phyloP scores from a whole-genome alignment of 2,113 vertebrate species.

The Strigops habroptila region DNA sequence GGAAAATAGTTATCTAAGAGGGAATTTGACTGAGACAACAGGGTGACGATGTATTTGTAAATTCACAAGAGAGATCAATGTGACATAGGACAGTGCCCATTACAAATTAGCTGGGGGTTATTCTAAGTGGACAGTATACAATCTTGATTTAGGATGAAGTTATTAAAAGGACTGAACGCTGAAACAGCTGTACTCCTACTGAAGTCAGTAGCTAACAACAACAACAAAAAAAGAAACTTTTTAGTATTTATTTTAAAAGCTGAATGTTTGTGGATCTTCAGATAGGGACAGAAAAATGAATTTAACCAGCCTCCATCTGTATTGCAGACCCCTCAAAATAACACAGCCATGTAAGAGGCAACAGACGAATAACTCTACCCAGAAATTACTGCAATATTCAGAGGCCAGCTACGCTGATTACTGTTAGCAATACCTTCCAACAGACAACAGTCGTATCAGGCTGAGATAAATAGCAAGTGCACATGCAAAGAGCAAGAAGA shows the following conservation, averaged over 20 bases:
- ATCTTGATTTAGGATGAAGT: neutral
- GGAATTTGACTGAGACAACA: conserved; percentile 1
- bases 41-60: neutral
- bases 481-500: neutral
- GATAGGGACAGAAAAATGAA: neutral
- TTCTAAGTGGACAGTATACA: neutral
- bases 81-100: conserved; percentile 2
- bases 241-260: neutral
- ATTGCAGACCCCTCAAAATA: neutral
- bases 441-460: neutral
- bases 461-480: neutral
- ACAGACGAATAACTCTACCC: neutral
- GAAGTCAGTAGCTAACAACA: neutral
- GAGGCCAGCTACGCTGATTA: neutral
- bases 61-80: neutral
- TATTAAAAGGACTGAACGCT: neutral
- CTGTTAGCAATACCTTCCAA: neutral
- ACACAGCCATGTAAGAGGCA: neutral
- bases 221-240: neutral
- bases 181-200: neutral
- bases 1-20: conserved; percentile 21
- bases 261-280: neutral
- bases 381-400: neutral
- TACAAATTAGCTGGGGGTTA: conserved; percentile 29
- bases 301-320: neutral